Conservation (phyloP, 2,113 vertebrate species). For the Onychostruthus taczanowskii region DNA sequence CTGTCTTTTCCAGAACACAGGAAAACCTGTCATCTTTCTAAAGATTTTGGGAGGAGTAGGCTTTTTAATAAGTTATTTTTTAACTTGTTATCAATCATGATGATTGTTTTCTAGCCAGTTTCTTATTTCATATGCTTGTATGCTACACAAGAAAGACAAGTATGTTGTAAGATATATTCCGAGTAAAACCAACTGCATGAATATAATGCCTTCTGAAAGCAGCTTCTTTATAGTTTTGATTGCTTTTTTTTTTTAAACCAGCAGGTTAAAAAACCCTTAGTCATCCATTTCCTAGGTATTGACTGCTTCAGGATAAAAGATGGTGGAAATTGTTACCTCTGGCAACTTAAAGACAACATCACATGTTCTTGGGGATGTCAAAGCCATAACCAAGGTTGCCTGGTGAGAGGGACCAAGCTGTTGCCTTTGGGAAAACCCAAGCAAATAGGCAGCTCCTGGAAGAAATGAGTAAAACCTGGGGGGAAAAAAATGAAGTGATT, state of each 20-base stretch:
- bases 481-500: not conserved
- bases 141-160: not conserved
- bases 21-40: not conserved
- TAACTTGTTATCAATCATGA: not conserved
- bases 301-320: not conserved
- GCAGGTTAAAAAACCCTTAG: not conserved
- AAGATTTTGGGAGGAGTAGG: not conserved
- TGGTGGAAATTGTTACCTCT: slow-evolving; percentile 43
- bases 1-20: not conserved
- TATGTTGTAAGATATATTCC: not conserved
- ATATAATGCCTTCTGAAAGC: not conserved
- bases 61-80: not conserved
- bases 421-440: slow-evolving; percentile 55
- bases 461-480: slow-evolving; percentile 72
- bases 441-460: slow-evolving; percentile 15
- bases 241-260: not conserved
- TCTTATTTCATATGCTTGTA: not conserved
- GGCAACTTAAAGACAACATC: slow-evolving; percentile 72
- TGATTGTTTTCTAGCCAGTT: not conserved
- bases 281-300: not conserved
- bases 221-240: not conserved
- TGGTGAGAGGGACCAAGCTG: slow-evolving; percentile 57
- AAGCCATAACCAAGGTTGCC: slow-evolving; percentile 67
- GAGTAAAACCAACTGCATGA: not conserved
- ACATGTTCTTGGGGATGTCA: slow-evolving; percentile 68